phyloP scores from a whole-genome alignment of 2,888 invertebrate genomes.

The Hedychridium roseum region DNA sequence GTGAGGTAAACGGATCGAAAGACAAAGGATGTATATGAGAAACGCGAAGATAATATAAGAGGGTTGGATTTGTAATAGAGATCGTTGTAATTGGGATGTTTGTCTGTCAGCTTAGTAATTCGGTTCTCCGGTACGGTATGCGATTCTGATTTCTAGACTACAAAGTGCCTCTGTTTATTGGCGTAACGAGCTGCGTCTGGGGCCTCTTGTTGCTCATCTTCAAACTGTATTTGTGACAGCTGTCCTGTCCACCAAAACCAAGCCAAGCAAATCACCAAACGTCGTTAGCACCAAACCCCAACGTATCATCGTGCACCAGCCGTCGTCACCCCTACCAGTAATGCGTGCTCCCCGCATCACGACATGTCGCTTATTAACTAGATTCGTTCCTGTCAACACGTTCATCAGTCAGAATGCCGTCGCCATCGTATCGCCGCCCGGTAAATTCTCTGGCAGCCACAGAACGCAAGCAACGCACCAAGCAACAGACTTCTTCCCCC shows the following conservation, averaged over 20 bases:
- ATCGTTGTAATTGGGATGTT: slow-evolving; percentile 39
- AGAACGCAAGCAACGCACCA: slow-evolving; percentile 27
- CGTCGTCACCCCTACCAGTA: slow-evolving; percentile 61
- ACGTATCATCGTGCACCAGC: slow-evolving; percentile 60
- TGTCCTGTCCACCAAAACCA: slow-evolving; percentile 55
- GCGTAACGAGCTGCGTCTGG: slow-evolving; percentile 90
- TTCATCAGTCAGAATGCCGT: slow-evolving; percentile 59
- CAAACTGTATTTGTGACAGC: slow-evolving; percentile 73
- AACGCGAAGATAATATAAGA: no score
- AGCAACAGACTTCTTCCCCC: slow-evolving; percentile 12
- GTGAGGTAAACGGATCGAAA: no score
- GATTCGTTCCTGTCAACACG: slow-evolving; percentile 57
- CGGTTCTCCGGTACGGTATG: slow-evolving; percentile 61
- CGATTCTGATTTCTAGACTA: slow-evolving; percentile 64
- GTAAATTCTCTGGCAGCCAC: slow-evolving; percentile 52
- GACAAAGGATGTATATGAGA: no score
- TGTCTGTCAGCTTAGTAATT: slow-evolving; percentile 54
- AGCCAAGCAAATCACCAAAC: slow-evolving; percentile 55
- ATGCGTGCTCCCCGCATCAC: slow-evolving; percentile 60
- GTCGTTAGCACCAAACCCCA: slow-evolving; percentile 60
- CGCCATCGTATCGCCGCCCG: slow-evolving; percentile 56
- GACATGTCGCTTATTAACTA: slow-evolving; percentile 62
- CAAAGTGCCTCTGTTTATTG: slow-evolving; percentile 82
- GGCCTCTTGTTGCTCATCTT: slow-evolving; percentile 80
- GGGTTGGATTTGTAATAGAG: no score